Conservation (phyloP, 2,797 vertebrate species). For the Cygnus olor region DNA sequence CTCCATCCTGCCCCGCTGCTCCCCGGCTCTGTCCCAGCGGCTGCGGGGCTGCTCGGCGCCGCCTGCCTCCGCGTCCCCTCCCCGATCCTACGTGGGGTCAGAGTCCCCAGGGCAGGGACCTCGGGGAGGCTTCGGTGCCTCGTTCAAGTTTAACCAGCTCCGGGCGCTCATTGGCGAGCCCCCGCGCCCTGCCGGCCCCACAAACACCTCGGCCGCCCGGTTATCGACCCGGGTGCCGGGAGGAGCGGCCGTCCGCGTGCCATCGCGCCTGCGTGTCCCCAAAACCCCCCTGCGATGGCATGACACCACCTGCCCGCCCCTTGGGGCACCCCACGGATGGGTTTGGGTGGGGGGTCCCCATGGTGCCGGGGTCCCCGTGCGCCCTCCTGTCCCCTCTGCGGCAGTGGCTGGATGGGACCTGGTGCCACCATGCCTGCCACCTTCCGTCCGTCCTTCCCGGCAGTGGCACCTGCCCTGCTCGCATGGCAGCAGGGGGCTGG, state of each 20-base stretch:
- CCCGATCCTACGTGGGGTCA: background rate
- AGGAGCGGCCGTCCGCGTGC: fast-evolving
- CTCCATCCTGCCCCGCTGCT: constrained; percentile 24
- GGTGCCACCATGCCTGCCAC: background rate
- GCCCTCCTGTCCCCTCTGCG: fast-evolving
- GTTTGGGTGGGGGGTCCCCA: background rate
- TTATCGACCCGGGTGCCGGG: background rate
- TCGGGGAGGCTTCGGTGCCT: background rate
- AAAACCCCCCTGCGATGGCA: fast-evolving
- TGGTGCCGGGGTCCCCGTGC: fast-evolving
- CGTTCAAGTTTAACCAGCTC: constrained; percentile 40
- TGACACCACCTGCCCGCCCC: fast-evolving
- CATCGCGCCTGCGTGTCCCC: fast-evolving
- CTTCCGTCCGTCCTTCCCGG: background rate
- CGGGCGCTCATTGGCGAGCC: background rate
- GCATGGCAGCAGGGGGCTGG: background rate
- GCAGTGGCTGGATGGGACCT: fast-evolving
- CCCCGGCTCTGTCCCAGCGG: fast-evolving
- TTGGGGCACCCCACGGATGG: fast-evolving
- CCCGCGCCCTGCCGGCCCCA: background rate
- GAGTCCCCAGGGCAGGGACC: constrained; percentile 60
- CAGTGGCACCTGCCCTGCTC: background rate
- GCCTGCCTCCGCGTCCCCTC: background rate
- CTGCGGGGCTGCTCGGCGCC: background rate
- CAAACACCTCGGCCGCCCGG: background rate